Evolutionary conservation across 2,113 vertebrate genomes (phyloP), one percentile per base, ranked within the genome.

Genomic region (Hippocampus guttulatus): DNA sequence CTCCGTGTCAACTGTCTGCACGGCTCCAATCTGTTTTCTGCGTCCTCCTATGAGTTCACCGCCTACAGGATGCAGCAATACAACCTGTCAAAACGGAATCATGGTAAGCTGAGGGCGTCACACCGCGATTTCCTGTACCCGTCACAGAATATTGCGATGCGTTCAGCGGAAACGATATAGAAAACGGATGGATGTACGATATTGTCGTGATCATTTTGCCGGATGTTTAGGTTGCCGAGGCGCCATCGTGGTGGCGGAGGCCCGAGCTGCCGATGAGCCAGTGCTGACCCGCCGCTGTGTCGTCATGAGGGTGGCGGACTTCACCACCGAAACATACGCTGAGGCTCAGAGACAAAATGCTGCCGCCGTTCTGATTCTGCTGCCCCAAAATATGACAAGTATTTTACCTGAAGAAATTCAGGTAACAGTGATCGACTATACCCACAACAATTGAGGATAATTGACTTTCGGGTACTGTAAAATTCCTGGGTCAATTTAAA

Each of bases 61-160:
- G 91, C 88, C 62, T 92, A 89, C 80, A 88, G 92, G 85, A 93
- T 93, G 92, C 92, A 93, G 43, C 92, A 93, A 55, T 93, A 88
- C 85, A 82, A 88, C 69, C 18, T 92, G 68, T 85, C 68, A 3
- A 88, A 89, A 10, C 79, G 89, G 30, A 91, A 88, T 68, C 68
- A 88, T 21, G 91, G 92, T 93, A 75, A 64, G 78, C 67, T 51
- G 33, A 62, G 7, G 25, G 27, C 23, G 11, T 20, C 20, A 33
- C 30, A 21, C 21, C 21, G 40, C 41, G 49, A 16, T 25, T n/a
- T 3, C 16, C 40, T 41, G 64, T 45, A 21, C 18, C 41, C 4
- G 38, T 58, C 38, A 57, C 30, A n/a, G 14, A n/a, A 23, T 55
- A 23, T 55, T 55, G 52, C 9, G 11, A 23, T 23, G 7, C 60